A percentile compares a stretch with the other conserved stretches of the same genome.
Evolutionary conservation across 2,113 vertebrate species (phyloP).

Genomic region (Andinoacara biseriatus): DNA sequence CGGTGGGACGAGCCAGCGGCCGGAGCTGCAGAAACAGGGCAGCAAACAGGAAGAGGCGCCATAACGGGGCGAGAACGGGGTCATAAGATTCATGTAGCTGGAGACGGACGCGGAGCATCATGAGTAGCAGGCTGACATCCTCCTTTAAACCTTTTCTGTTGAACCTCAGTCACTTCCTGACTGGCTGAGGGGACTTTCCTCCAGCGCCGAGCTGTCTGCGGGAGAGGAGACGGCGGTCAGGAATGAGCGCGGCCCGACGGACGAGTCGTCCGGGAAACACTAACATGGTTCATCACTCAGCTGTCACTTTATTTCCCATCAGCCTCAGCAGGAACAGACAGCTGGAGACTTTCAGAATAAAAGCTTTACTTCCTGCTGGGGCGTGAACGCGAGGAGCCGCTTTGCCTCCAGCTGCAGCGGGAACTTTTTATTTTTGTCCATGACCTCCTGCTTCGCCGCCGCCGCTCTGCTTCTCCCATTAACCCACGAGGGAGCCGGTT

Average conservation of each 20-base stretch:
- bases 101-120: conserved; percentile 19
- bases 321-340: not conserved
- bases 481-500: conserved; percentile 5
- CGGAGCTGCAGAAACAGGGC: conserved; percentile 72
- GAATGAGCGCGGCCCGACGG: not conserved
- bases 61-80: not conserved
- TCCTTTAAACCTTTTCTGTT: conserved; percentile 37
- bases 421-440: not conserved
- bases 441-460: not conserved
- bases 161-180: conserved; percentile 2
- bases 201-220: not conserved
- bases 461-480: conserved; percentile 11
- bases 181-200: conserved; percentile 10
- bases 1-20: conserved; percentile 62
- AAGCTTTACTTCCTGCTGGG: conserved; percentile 40
- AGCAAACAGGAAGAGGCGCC: conserved; percentile 68
- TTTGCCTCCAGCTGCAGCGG: not conserved
- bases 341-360: conserved; percentile 32
- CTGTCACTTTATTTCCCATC: not conserved
- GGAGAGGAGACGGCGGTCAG: not conserved
- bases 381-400: not conserved
- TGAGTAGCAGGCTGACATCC: conserved; percentile 29
- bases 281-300: not conserved
- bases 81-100: not conserved
- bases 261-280: not conserved